phyloP scores from a whole-genome alignment of 2,113 vertebrate species.

The Phoxinus phoxinus region DNA sequence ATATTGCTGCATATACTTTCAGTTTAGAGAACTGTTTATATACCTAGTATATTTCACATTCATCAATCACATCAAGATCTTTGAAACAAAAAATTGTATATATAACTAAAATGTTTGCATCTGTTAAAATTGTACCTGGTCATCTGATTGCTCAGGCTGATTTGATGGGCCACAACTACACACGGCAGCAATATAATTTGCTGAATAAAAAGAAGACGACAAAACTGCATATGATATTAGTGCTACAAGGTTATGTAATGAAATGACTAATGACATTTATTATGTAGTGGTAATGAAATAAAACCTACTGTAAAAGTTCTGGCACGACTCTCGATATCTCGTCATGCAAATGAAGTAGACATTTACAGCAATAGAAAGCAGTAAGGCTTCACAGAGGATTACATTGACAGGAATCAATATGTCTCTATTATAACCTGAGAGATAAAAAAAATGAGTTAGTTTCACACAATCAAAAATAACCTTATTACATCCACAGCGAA shows the following conservation, averaged over 20 bases:
- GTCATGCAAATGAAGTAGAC: slow-evolving; percentile 30
- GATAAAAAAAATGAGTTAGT: neutral
- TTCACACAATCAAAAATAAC: neutral
- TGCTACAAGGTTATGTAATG: neutral
- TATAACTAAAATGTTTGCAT: neutral
- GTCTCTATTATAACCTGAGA: neutral
- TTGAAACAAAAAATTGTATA: neutral
- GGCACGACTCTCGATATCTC: slow-evolving; percentile 6
- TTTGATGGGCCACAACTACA: neutral
- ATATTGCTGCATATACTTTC: neutral
- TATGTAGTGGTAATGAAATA: neutral
- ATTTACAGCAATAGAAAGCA: slow-evolving; percentile 29
- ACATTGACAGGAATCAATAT: neutral
- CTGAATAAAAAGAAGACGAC: neutral
- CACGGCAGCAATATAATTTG: neutral
- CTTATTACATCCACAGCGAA: neutral
- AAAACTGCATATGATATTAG: neutral
- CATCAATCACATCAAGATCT: neutral
- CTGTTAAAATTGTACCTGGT: slow-evolving; percentile 14
- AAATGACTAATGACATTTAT: neutral
- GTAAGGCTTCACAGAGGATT: slow-evolving; percentile 2
- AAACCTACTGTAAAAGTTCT: slow-evolving; percentile 17
- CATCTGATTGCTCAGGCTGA: slow-evolving; percentile 9
- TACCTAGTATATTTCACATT: neutral
- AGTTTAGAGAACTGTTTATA: neutral